Evolutionary conservation across 2,797 vertebrate species (phyloP), one percentile per base, ranked within the genome.

Genomic region (Synanceia verrucosa): DNA sequence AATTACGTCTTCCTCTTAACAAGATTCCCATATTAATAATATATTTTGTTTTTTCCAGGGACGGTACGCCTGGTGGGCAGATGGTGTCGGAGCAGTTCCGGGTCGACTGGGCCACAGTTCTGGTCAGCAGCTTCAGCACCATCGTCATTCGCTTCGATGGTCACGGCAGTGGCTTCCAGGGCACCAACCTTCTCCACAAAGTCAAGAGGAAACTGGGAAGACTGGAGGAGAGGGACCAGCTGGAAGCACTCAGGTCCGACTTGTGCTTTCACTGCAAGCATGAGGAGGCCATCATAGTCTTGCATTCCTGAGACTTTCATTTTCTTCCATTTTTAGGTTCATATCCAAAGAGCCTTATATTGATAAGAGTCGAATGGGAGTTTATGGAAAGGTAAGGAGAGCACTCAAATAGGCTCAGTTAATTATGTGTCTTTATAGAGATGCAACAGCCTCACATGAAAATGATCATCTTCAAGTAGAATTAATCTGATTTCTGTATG

Each of bases 101-200:
- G 69, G 92, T 98, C 91, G 96, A 95, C 80, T 99, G 98, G 98
- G 95, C 95, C 70, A 96, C 96, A 0, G 96, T 94, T 28, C 88
- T 99, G 94, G 96, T 99, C 91, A 99, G 98, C 93, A 96, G 94
- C 58, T 97, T 96, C 56, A 92, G 92, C 0, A 91, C 94, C 52
- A 93, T 99, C 4, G 95, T 97, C 62, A 90, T 98, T 70, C 95
- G 95, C 74, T 97, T 97, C 0, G 98, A 99, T 0, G 97, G 98
- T 23, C 95, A 97, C 0, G 98, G 98, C 76, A 99, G 97, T 0
- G 98, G 98, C 53, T 99, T 97, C 83, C 97, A 96, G 81, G 98
- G 98, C 2, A 97, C 97, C 64, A 97, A 96, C 83, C 90, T 99
- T 0, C 92, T 99, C 41, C 97, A 99, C 1, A 95, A 96, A 59